A percentile compares a stretch with the other conserved stretches of the same genome.
phyloP scores from a whole-genome alignment of 2,888 invertebrate species.

The Thera britannica region DNA sequence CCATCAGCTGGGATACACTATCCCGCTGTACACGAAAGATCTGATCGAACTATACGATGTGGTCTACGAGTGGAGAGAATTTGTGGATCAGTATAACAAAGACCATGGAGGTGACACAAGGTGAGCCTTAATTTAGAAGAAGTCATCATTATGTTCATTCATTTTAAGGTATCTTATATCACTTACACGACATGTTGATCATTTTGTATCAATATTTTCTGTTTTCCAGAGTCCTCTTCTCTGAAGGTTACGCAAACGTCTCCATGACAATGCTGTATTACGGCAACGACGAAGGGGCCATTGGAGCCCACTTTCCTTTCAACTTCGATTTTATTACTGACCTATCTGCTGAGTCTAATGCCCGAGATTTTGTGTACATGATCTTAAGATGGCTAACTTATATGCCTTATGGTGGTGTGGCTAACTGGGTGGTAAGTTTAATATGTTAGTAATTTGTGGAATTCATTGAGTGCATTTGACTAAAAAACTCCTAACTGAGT shows the following conservation, averaged over 20 bases:
- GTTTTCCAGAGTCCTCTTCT: constrained; percentile 80
- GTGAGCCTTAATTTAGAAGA: constrained; percentile 47
- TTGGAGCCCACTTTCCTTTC: constrained; percentile 87
- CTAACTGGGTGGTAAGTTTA: constrained; percentile 87
- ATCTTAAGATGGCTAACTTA: constrained; percentile 85
- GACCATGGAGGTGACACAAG: constrained; percentile 71
- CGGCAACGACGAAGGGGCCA: constrained; percentile 69
- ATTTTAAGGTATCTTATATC: neutral
- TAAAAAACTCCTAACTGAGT: neutral
- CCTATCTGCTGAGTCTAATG: constrained; percentile 71
- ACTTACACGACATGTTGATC: too few relatives aligned
- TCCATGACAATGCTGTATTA: constrained; percentile 86
- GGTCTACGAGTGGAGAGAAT: constrained; percentile 83
- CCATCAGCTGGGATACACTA: constrained; percentile 82
- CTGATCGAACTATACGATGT: constrained; percentile 83
- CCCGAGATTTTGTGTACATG: constrained; percentile 74
- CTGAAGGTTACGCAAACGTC: constrained; percentile 86
- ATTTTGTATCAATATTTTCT: neutral
- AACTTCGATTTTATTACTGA: constrained; percentile 86
- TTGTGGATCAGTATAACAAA: constrained; percentile 77
- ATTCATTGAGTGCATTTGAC: too few relatives aligned
- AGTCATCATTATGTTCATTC: too few relatives aligned
- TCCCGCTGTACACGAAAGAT: constrained; percentile 87
- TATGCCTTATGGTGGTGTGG: constrained; percentile 82
- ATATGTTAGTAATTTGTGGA: neutral